These are phyloP conservation scores for Therioaphis trifolii DNA, from an alignment of 2,888 invertebrate species.

Conservation along the genomic window DNA sequence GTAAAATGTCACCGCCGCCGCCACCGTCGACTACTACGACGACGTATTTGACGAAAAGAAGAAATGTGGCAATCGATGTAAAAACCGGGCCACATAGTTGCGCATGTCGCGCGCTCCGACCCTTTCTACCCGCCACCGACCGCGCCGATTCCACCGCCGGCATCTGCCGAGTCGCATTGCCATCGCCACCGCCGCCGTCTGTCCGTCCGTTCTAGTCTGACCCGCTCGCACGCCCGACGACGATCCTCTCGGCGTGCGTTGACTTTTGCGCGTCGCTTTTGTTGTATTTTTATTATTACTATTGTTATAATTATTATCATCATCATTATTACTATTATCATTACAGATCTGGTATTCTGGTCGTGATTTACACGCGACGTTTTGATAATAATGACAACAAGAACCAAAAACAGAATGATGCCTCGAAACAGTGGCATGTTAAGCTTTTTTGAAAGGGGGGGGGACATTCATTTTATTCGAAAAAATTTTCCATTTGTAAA, in stretches of 20 bases:
- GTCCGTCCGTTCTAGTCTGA: constrained; percentile 23
- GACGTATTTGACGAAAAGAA: constrained; percentile 49
- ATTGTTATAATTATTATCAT: neutral
- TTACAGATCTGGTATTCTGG: no score
- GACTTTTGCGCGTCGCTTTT: neutral
- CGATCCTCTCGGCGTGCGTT: neutral
- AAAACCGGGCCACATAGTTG: constrained; percentile 59
- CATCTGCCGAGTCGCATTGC: neutral
- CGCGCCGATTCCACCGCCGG: no score
- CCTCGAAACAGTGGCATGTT: no score
- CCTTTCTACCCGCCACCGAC: neutral
- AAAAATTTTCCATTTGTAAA: no score
- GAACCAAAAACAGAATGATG: no score
- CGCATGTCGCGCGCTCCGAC: constrained; percentile 50
- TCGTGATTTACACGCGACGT: no score
- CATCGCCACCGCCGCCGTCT: constrained; percentile 1
- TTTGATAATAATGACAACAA: no score
- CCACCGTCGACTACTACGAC: constrained; percentile 10
- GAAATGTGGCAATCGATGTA: constrained; percentile 59
- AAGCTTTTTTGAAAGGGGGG: no score
- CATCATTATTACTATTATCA: no score
- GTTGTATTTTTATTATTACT: no score
- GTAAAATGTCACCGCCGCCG: neutral
- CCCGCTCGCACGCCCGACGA: constrained; percentile 10
- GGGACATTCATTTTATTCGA: no score